These are phyloP conservation scores for Australoheros facetus DNA, from an alignment of 2,797 vertebrate genomes.

Conservation along the genomic window DNA sequence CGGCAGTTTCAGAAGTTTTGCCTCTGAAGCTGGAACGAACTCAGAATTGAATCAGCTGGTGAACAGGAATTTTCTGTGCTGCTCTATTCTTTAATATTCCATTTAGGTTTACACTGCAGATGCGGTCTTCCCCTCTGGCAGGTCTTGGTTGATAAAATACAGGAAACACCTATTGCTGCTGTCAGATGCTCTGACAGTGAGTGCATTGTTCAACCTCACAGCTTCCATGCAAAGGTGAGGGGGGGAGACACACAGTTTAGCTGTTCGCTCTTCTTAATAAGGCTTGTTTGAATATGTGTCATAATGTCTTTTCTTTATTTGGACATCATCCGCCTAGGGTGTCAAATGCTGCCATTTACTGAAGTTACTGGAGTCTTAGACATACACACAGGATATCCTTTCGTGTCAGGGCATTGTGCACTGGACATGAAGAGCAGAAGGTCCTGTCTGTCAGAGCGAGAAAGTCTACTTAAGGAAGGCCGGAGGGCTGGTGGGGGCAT, in stretches of 20 bases:
- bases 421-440: too few species aligned
- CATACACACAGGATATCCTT: too few species aligned
- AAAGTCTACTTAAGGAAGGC: too few species aligned
- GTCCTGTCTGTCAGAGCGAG: too few species aligned
- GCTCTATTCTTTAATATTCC: neutral
- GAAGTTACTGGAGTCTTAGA: too few species aligned
- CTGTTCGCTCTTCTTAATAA: neutral
- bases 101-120: neutral
- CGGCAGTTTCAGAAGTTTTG: slow-evolving; percentile 1
- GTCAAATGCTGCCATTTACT: too few species aligned
- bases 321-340: neutral
- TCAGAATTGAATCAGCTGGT: neutral
- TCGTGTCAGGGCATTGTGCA: too few species aligned
- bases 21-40: neutral
- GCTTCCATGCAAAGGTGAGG: neutral
- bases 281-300: neutral
- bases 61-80: neutral
- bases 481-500: too few species aligned
- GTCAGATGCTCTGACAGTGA: slow-evolving; percentile 8
- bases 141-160: neutral
- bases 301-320: neutral
- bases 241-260: neutral
- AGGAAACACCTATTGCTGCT: neutral
- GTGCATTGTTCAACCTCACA: neutral
- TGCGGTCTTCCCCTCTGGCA: neutral